Percentiles rank a stretch among this genome's conserved stretches.
These are phyloP conservation scores for Sebastes fasciatus DNA, from an alignment of 2,113 vertebrate species.

Conservation along the genomic window DNA sequence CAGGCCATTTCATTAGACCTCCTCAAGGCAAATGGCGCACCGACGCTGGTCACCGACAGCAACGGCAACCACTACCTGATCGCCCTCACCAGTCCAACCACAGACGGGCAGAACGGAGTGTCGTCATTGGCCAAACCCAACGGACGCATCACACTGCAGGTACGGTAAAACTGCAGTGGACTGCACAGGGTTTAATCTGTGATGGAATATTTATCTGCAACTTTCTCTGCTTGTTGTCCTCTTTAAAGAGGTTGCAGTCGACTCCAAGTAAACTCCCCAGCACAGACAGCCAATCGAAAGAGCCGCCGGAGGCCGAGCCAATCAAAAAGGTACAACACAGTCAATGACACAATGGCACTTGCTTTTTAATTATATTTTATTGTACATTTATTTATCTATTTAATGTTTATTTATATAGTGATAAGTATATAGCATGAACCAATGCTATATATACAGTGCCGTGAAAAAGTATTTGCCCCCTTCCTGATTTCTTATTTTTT, in stretches of 20 bases:
- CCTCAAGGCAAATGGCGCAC: slow-evolving; percentile 86
- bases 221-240: not conserved
- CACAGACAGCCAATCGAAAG: slow-evolving; percentile 80
- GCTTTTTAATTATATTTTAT: not conserved
- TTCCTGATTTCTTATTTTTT: too few species aligned
- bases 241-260: slow-evolving; percentile 82
- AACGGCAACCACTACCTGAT: slow-evolving; percentile 95
- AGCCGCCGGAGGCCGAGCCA: slow-evolving; percentile 72
- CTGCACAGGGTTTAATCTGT: not conserved
- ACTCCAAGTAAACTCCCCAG: slow-evolving; percentile 84
- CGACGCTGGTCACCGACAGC: slow-evolving; percentile 89
- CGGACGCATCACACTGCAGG: slow-evolving; percentile 88
- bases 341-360: not conserved
- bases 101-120: slow-evolving; percentile 81
- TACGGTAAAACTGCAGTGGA: slow-evolving; percentile 43
- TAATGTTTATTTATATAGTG: not conserved
- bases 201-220: not conserved
- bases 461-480: too few species aligned
- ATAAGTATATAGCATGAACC: too few species aligned
- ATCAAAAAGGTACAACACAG: slow-evolving; percentile 83
- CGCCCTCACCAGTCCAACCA: slow-evolving; percentile 87
- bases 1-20: slow-evolving; percentile 85
- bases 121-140: slow-evolving; percentile 76
- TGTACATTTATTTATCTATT: not conserved
- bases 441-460: too few species aligned